These are phyloP conservation scores for Sarcophaga subvicina DNA, from an alignment of 2,888 invertebrate species.

Conservation along the genomic window DNA sequence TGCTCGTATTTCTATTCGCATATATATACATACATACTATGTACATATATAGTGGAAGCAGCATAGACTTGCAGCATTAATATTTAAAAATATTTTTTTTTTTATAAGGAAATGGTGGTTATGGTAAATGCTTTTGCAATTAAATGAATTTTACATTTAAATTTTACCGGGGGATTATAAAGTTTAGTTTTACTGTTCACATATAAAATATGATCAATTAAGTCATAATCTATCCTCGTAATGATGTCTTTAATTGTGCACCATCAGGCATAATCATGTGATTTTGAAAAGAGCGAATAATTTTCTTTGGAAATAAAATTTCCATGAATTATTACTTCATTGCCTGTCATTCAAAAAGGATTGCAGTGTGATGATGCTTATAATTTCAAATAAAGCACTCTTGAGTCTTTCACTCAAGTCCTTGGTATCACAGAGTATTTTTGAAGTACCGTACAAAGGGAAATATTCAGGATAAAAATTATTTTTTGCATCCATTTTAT, in stretches of 20 bases:
- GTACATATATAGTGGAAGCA: not conserved
- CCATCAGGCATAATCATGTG: not conserved
- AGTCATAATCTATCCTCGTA: not conserved
- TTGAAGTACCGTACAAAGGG: no score
- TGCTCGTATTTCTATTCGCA: constrained; percentile 16
- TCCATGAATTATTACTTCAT: no score
- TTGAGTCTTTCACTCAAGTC: no score
- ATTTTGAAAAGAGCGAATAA: no score
- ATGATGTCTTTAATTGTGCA: not conserved
- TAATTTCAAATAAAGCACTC: no score
- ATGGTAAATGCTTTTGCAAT: not conserved
- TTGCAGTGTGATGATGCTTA: no score
- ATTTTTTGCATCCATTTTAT: no score
- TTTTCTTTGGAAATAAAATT: no score
- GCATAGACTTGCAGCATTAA: not conserved
- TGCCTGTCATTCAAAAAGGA: no score
- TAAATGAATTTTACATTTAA: not conserved
- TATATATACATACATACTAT: not conserved
- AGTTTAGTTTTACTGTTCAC: not conserved
- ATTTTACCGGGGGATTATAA: not conserved
- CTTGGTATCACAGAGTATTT: no score
- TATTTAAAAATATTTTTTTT: not conserved
- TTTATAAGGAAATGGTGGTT: not conserved
- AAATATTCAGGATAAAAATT: no score
- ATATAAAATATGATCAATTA: not conserved